Evolutionary conservation across 1,140 invertebrate genomes (phyloP), one percentile per base, ranked within the genome.

Genomic region (Pygmarrhopalites habei): DNA sequence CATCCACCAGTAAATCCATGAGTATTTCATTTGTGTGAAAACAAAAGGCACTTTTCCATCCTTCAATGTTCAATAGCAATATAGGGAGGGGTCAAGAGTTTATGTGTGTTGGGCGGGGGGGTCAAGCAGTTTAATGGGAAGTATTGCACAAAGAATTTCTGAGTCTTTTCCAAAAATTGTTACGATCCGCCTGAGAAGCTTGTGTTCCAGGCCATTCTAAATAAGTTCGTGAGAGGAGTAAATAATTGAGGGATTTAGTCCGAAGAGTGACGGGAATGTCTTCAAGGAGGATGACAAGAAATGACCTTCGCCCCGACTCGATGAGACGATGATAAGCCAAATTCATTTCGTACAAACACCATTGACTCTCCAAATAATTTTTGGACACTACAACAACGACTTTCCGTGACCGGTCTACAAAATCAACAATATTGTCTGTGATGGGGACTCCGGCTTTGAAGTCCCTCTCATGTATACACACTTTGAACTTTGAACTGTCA

Each of bases 271-370:
- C 74, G 5, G 82, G 82, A 66, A 85, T 83, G 51, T 83, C 80
- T 73, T 84, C 82, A 44, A 84, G 72, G 14, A 85, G 77, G 2
- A 85, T 77, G 2, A 85, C 67, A 10, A 83, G 79, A 15, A 85
- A 74, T 55, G 83, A 78, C 64, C 83, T 81, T 49, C 81, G 74
- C 60, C 79, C 77, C 0, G 80, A 79, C 72, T 85, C 83, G 60
- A 84, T 72, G 1, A 83, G 75, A 57, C 82, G 77, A 72, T 83
- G 81, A 66, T 85, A 82, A 0, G 82, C 82, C 32, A 85, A 70
- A 72, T 83, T 81, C 81, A 84, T 82, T 73, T 85, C 83, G 68
- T 83, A 85, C 58, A 82, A 79, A 73, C 83, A 85, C 83, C 83
- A 85, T 51, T 83, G 81, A 52, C 81, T 83, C 0, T 79, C 71